phyloP scores from a whole-genome alignment of 2,888 invertebrate genomes.

The Platycheirus albimanus region DNA sequence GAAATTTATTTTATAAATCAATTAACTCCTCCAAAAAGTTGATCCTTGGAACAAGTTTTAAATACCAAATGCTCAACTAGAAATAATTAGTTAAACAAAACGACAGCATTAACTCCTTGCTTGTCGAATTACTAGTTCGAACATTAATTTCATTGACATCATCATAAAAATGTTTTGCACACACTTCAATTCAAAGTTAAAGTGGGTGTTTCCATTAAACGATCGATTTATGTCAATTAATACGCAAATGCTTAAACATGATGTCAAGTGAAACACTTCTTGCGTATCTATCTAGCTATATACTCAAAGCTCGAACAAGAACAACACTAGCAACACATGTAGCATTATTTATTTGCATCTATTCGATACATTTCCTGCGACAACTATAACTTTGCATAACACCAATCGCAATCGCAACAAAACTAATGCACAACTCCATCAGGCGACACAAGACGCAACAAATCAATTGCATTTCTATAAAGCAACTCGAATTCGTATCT shows the following conservation, averaged over 20 bases:
- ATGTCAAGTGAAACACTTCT: conserved; percentile 45
- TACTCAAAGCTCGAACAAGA: too few relatives aligned
- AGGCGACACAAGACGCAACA: conserved; percentile 69
- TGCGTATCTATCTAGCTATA: too few relatives aligned
- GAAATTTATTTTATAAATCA: too few relatives aligned
- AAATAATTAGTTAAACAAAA: too few relatives aligned
- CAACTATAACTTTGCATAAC: conserved; percentile 59
- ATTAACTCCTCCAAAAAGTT: too few relatives aligned
- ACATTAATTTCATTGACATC: too few relatives aligned
- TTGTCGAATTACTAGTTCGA: too few relatives aligned
- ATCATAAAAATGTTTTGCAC: background rate
- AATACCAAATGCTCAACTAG: too few relatives aligned
- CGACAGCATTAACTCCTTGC: too few relatives aligned
- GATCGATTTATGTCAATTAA: conserved; percentile 71
- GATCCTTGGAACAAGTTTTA: too few relatives aligned
- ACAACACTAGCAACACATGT: conserved; percentile 6
- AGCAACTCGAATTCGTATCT: conserved; percentile 29
- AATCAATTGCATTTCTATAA: conserved; percentile 56
- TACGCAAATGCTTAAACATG: conserved; percentile 59
- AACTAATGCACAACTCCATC: conserved; percentile 23
- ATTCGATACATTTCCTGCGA: conserved; percentile 45
- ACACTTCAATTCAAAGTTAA: background rate
- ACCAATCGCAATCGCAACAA: conserved; percentile 33
- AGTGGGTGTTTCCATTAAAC: conserved; percentile 55
- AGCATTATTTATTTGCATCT: conserved; percentile 22